phyloP scores from a whole-genome alignment of 2,113 vertebrate species.

The Paramormyrops kingsleyae region DNA sequence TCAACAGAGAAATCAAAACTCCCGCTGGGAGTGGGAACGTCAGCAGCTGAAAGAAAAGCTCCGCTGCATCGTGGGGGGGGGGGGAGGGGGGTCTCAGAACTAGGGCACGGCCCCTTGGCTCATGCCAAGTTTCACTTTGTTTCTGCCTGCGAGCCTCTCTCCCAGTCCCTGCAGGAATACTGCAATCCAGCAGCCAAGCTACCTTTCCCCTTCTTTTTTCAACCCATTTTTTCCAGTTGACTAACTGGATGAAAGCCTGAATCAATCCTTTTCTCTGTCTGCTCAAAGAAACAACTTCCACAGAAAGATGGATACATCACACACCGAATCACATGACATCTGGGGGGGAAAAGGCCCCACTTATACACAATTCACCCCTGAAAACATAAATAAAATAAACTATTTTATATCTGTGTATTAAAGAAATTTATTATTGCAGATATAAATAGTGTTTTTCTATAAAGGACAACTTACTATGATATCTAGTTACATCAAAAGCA shows the following conservation, averaged over 20 bases:
- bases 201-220: neutral
- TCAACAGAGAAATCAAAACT: neutral
- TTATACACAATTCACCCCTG: neutral
- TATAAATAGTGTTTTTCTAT: neutral
- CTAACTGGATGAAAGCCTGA: neutral
- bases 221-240: neutral
- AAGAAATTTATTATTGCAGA: neutral
- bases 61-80: neutral
- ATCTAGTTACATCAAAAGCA: neutral
- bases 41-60: neutral
- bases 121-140: neutral
- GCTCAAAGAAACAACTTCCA: constrained; percentile 26
- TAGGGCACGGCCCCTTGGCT: neutral
- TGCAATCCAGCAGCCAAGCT: neutral
- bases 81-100: neutral
- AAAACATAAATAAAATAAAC: neutral
- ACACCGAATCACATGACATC: neutral
- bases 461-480: neutral
- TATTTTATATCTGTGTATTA: constrained; percentile 20
- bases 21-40: neutral
- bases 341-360: neutral
- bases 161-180: neutral
- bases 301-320: neutral
- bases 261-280: constrained; percentile 26
- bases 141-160: neutral